Conservation (phyloP, 2,888 invertebrate species). For the Norana najaformis region DNA sequence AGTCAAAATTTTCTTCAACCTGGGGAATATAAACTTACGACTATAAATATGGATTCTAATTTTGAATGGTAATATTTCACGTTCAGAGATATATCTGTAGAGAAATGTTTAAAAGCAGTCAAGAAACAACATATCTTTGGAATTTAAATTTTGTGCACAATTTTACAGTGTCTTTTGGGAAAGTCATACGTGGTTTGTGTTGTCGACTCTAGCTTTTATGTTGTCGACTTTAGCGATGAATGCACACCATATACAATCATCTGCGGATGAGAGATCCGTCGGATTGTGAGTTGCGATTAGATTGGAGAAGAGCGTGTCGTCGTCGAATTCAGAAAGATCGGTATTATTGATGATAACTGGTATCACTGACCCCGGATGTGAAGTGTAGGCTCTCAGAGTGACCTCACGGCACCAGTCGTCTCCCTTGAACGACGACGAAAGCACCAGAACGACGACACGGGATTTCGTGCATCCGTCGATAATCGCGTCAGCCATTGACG, state of each 20-base stretch:
- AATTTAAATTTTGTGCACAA: not conserved
- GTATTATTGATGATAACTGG: not conserved
- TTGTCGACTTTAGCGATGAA: too few species aligned
- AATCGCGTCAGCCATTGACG: not conserved
- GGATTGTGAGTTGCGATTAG: conserved; percentile 16
- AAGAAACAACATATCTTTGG: too few species aligned
- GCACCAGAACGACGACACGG: not conserved
- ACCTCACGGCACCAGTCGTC: conserved; percentile 8
- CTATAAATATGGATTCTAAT: too few species aligned
- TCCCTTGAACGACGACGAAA: not conserved
- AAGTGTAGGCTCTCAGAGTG: not conserved
- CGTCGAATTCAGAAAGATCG: not conserved
- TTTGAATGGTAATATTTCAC: too few species aligned
- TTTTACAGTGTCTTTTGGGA: not conserved
- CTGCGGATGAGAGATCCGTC: not conserved
- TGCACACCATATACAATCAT: not conserved
- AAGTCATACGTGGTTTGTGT: not conserved
- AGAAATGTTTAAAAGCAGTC: too few species aligned
- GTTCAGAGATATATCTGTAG: too few species aligned
- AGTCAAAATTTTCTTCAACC: too few species aligned
- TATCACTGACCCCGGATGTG: not conserved
- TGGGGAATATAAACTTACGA: too few species aligned
- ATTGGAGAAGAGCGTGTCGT: not conserved
- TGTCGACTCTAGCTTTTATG: too few species aligned
- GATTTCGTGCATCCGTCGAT: not conserved